These are phyloP conservation scores for Drosophila tristis DNA, from an alignment of 1,140 invertebrate species.

Conservation along the genomic window DNA sequence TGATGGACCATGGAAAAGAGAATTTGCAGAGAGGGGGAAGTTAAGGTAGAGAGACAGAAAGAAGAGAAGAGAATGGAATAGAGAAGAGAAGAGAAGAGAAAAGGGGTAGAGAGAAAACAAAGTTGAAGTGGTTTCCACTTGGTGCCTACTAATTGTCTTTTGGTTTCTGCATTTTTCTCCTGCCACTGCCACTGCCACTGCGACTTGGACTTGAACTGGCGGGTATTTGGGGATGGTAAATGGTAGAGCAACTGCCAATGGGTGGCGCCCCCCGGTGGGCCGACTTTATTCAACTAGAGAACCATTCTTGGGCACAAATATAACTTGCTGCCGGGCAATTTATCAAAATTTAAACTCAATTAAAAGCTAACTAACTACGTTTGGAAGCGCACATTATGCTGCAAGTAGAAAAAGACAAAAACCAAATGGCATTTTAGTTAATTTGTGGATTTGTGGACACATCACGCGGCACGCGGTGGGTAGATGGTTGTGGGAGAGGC, in stretches of 20 bases:
- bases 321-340: constrained; percentile 58
- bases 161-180: constrained; percentile 76
- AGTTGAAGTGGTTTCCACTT: constrained; percentile 63
- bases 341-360: constrained; percentile 79
- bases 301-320: not conserved
- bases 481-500: not conserved
- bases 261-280: constrained; percentile 11
- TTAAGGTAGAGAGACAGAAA: not conserved
- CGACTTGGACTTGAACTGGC: too few species aligned
- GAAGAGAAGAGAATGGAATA: constrained; percentile 11
- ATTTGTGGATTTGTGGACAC: constrained; percentile 74
- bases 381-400: constrained; percentile 80
- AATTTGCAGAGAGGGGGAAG: not conserved
- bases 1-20: constrained; percentile 4
- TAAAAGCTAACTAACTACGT: constrained; percentile 77
- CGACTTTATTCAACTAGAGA: constrained; percentile 55
- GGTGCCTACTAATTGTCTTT: constrained; percentile 80
- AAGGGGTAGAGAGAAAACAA: constrained; percentile 19
- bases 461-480: constrained; percentile 1
- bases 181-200: constrained; percentile 44
- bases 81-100: not conserved
- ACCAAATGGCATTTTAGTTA: constrained; percentile 82
- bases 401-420: constrained; percentile 81
- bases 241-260: too few species aligned
- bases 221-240: too few species aligned